These are phyloP conservation scores for Trachelus tabidus DNA, from an alignment of 2,888 invertebrate species.

Conservation along the genomic window DNA sequence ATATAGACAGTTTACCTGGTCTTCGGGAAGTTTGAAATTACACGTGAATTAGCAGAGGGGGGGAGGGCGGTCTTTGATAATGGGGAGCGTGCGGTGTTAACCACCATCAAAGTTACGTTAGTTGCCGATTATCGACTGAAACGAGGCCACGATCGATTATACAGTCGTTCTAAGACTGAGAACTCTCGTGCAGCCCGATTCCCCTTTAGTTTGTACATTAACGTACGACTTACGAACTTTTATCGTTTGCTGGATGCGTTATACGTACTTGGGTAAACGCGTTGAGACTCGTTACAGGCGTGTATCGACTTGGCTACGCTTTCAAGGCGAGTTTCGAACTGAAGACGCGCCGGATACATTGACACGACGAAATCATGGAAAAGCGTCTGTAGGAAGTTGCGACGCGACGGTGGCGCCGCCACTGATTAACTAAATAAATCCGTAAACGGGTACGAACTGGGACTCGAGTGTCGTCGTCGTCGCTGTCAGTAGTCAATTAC, in stretches of 20 bases:
- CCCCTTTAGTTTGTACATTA: background rate
- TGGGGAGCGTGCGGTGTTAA: background rate
- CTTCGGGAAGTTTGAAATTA: background rate
- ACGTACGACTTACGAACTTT: background rate
- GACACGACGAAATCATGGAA: background rate
- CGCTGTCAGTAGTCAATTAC: no score
- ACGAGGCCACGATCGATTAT: background rate
- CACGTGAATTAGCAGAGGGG: background rate
- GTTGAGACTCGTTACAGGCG: background rate
- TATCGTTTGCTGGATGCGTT: no score
- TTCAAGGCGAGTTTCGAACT: background rate
- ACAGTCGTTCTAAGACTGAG: background rate
- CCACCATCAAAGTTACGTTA: background rate
- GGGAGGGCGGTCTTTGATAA: background rate
- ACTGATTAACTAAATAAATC: background rate
- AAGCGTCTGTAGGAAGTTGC: background rate
- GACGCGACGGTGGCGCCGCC: background rate
- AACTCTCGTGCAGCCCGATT: background rate
- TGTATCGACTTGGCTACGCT: no score
- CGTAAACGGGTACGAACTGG: background rate
- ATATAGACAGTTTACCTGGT: background rate
- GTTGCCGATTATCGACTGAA: background rate
- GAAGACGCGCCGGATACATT: background rate
- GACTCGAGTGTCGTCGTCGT: no score
- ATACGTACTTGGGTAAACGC: background rate